These are phyloP conservation scores for Erannis defoliaria DNA, from an alignment of 2,888 invertebrate species.

Conservation along the genomic window DNA sequence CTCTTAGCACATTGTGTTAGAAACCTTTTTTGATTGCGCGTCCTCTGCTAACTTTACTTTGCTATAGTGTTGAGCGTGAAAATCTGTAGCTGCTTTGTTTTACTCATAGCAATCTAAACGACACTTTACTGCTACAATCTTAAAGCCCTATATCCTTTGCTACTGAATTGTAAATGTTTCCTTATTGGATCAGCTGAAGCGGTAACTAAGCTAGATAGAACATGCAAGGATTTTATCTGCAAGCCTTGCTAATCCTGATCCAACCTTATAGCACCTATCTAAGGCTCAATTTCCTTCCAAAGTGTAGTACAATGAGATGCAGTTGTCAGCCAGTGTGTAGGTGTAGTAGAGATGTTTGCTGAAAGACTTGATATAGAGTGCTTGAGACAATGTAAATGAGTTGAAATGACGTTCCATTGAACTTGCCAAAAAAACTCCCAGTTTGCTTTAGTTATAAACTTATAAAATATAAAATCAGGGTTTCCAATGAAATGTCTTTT, in stretches of 20 bases:
- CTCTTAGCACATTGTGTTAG: constrained; percentile 61
- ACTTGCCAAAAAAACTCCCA: background rate
- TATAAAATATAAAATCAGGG: no score
- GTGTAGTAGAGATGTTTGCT: constrained; percentile 21
- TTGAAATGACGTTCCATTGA: constrained; percentile 19
- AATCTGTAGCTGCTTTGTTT: constrained; percentile 41
- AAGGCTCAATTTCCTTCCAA: constrained; percentile 44
- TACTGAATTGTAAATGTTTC: background rate
- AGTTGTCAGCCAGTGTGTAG: constrained; percentile 33
- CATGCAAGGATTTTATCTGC: constrained; percentile 63
- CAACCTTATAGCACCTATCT: constrained; percentile 37
- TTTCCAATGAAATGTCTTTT: no score
- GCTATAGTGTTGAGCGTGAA: constrained; percentile 56
- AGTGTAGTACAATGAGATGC: constrained; percentile 14
- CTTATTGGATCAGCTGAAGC: constrained; percentile 37
- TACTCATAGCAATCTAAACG: constrained; percentile 4
- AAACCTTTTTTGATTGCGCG: constrained; percentile 62
- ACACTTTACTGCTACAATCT: background rate
- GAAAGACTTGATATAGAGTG: constrained; percentile 27
- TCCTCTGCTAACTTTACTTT: constrained; percentile 57
- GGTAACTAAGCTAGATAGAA: constrained; percentile 71
- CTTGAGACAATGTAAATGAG: constrained; percentile 26
- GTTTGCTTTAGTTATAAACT: background rate
- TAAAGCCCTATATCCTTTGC: constrained; percentile 18
- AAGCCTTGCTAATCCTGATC: constrained; percentile 25